Percentiles rank a stretch among this genome's conserved stretches.
phyloP scores from a whole-genome alignment of 1,140 invertebrate species.

The Hestina assimilis region DNA sequence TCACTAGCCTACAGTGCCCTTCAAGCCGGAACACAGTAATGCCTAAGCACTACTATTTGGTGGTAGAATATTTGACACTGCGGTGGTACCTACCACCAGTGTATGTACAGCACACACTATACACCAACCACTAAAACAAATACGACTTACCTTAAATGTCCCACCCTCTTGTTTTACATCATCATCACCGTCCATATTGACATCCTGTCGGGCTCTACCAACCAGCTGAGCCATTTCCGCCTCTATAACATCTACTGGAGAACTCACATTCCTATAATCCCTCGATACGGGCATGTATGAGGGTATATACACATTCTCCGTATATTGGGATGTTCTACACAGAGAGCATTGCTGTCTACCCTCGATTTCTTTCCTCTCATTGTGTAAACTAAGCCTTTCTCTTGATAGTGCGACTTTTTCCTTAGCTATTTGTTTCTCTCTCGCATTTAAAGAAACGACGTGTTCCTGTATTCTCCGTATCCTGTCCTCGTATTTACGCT shows the following conservation, averaged over 20 bases:
- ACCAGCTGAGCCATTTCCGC: constrained; percentile 60
- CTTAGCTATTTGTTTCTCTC: constrained; percentile 75
- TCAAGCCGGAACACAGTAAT: too few species aligned
- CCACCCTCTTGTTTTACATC: constrained; percentile 30
- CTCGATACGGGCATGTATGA: constrained; percentile 42
- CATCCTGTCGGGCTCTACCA: constrained; percentile 32
- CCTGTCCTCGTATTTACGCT: constrained; percentile 71
- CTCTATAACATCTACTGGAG: constrained; percentile 51
- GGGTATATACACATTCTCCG: constrained; percentile 29
- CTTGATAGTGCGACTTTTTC: constrained; percentile 72
- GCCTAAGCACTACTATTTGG: too few species aligned
- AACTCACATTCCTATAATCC: constrained; percentile 43
- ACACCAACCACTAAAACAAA: neutral
- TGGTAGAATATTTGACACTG: too few species aligned
- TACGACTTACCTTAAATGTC: constrained; percentile 38
- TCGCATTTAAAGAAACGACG: constrained; percentile 62
- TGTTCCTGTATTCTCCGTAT: constrained; percentile 72
- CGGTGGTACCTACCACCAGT: too few species aligned
- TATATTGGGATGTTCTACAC: constrained; percentile 54
- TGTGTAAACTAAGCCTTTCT: constrained; percentile 69
- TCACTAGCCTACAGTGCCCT: too few species aligned
- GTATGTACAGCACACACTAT: too few species aligned
- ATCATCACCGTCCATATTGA: constrained; percentile 20
- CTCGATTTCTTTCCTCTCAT: constrained; percentile 66
- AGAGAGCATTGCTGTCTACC: constrained; percentile 60